Percentiles rank a stretch among this genome's conserved stretches.
These are phyloP conservation scores for Ostrea denselamellosa DNA, from an alignment of 1,140 invertebrate genomes.

Conservation along the genomic window DNA sequence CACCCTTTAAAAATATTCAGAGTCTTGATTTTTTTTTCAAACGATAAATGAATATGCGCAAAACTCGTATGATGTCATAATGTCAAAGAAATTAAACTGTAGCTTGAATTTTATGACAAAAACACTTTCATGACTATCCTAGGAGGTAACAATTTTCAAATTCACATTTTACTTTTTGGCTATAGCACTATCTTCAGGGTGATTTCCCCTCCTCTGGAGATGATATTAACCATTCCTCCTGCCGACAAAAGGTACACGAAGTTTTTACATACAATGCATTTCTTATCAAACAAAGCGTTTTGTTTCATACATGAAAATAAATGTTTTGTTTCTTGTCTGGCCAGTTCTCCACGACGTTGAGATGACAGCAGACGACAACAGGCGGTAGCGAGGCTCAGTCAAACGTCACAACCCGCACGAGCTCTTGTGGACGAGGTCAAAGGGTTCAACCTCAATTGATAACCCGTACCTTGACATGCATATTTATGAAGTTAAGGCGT, in stretches of 20 bases:
- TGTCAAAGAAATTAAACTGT: too few relatives aligned
- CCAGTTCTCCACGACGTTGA: background rate
- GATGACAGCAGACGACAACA: conserved; percentile 28
- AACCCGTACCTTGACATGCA: background rate
- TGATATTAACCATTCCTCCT: conserved; percentile 23
- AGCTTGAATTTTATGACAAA: too few relatives aligned
- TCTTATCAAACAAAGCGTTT: conserved; percentile 4
- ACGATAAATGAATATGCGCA: too few relatives aligned
- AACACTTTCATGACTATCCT: too few relatives aligned
- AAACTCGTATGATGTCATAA: too few relatives aligned
- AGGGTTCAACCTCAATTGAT: background rate
- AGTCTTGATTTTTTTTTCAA: too few relatives aligned
- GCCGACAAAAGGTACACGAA: background rate
- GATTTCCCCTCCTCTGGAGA: background rate
- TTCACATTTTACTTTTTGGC: too few relatives aligned
- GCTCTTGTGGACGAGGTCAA: conserved; percentile 22
- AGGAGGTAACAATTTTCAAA: too few relatives aligned
- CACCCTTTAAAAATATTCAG: too few relatives aligned
- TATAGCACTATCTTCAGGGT: background rate
- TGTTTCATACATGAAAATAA: background rate
- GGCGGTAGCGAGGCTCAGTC: background rate
- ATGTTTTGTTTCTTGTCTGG: background rate
- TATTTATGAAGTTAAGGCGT: too few relatives aligned
- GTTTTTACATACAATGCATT: background rate
- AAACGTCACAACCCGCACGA: background rate